Evolutionary conservation across 2,888 invertebrate species (phyloP).

Genomic region (Melanophora roralis): DNA sequence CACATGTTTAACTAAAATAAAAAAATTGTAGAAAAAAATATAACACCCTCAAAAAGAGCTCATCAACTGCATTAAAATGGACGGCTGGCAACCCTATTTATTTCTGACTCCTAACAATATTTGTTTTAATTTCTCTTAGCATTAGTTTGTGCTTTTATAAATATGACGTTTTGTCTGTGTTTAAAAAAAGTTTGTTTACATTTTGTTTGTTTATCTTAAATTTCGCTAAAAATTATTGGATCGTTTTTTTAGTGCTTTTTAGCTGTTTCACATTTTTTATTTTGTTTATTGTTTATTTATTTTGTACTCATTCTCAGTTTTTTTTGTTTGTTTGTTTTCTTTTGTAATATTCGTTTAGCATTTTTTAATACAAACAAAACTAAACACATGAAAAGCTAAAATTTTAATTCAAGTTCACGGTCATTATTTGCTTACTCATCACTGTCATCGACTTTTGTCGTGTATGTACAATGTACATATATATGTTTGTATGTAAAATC

Average conservation of each 20-base stretch:
- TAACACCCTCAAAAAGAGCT: too few species aligned
- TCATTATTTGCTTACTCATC: conserved; percentile 35
- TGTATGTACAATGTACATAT: too few species aligned
- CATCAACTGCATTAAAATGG: too few species aligned
- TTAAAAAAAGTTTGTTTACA: conserved; percentile 8
- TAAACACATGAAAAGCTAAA: conserved; percentile 29
- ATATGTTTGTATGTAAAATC: too few species aligned
- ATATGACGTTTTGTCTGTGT: neutral
- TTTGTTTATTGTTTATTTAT: conserved; percentile 25
- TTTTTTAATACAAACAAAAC: conserved; percentile 16
- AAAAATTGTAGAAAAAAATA: too few species aligned
- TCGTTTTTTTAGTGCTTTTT: conserved; percentile 12
- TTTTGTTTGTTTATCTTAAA: conserved; percentile 12
- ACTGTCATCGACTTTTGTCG: conserved; percentile 30
- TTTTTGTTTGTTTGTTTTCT: too few species aligned
- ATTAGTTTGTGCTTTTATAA: neutral
- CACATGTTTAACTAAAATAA: too few species aligned
- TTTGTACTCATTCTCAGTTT: neutral
- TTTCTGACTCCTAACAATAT: too few species aligned
- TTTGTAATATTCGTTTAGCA: neutral
- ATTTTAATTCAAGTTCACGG: conserved; percentile 54
- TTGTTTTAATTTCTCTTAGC: neutral
- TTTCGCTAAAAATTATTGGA: neutral
- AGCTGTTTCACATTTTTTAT: neutral
- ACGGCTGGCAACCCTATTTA: too few species aligned